A percentile compares a stretch with the other conserved stretches of the same genome.
phyloP scores from a whole-genome alignment of 2,797 vertebrate genomes.

The Antrozous pallidus region DNA sequence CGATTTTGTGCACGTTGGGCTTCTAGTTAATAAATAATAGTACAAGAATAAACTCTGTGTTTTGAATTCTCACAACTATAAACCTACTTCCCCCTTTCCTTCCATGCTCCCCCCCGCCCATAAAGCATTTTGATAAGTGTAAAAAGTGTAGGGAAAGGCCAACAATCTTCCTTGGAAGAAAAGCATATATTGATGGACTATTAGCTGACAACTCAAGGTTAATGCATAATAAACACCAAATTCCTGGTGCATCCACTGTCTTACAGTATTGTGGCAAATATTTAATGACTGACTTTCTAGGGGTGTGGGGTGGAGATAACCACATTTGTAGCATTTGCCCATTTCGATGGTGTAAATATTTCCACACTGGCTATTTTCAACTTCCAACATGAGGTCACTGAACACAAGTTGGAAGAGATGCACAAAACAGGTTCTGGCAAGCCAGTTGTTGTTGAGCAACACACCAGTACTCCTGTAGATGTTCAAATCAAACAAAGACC shows the following conservation, averaged over 20 bases:
- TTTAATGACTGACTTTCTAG: background rate
- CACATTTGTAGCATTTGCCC: background rate
- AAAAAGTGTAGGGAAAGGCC: background rate
- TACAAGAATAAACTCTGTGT: background rate
- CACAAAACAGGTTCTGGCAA: background rate
- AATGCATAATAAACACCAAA: background rate
- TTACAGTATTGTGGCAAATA: background rate
- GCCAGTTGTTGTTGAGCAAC: background rate
- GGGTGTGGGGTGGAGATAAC: background rate
- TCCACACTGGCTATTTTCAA: background rate
- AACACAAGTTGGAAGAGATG: background rate
- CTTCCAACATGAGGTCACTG: background rate
- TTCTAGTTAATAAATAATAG: background rate
- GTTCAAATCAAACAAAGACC: background rate
- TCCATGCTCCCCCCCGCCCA: too few species aligned
- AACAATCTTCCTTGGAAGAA: background rate
- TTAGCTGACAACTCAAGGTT: background rate
- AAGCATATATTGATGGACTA: background rate
- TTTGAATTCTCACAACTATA: background rate
- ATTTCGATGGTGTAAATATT: background rate
- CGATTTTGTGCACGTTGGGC: too few species aligned
- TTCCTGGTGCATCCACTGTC: background rate
- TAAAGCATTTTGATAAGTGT: background rate
- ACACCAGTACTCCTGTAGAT: background rate
- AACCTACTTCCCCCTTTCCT: background rate